Conservation (phyloP, 2,888 invertebrate genomes). For the Perithous albicinctus region DNA sequence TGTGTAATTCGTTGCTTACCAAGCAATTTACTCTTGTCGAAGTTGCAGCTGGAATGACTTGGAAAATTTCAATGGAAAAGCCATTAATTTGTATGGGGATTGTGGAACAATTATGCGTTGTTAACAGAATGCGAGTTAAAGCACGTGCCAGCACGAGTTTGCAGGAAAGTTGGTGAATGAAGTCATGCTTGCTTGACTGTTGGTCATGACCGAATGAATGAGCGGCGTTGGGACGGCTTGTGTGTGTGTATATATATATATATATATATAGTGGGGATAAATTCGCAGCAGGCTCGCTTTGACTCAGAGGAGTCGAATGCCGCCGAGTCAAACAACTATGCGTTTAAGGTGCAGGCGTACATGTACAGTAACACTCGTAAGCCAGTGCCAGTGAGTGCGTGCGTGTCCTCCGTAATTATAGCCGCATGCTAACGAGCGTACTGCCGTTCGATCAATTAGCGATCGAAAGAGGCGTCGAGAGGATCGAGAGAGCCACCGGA, state of each 20-base stretch:
- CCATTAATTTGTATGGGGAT: conserved; percentile 3
- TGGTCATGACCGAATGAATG: conserved; percentile 61
- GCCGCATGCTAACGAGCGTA: conserved; percentile 65
- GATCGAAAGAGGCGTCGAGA: conserved; percentile 56
- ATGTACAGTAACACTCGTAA: conserved; percentile 22
- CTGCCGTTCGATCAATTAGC: conserved; percentile 65
- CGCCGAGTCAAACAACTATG: conserved; percentile 24
- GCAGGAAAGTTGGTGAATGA: conserved; percentile 57
- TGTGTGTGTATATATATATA: no score
- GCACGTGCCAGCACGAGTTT: conserved; percentile 29
- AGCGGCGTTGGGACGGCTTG: conserved; percentile 11
- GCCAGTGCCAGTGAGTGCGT: conserved; percentile 22
- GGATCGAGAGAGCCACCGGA: conserved; percentile 37
- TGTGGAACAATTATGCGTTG: conserved; percentile 8
- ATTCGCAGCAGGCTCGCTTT: conserved; percentile 39
- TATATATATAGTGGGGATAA: conserved; percentile 22
- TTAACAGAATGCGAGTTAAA: not conserved
- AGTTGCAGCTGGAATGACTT: not conserved
- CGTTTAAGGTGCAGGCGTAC: conserved; percentile 41
- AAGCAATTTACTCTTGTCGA: not conserved
- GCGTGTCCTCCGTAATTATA: conserved; percentile 66
- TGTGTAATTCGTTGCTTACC: not conserved
- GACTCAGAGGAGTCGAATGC: not conserved
- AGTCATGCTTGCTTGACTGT: conserved; percentile 49
- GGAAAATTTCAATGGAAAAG: conserved; percentile 6